Base-by-base conservation (phyloP, 2,888 invertebrate genomes). In the Venusia cambrica region DNA sequence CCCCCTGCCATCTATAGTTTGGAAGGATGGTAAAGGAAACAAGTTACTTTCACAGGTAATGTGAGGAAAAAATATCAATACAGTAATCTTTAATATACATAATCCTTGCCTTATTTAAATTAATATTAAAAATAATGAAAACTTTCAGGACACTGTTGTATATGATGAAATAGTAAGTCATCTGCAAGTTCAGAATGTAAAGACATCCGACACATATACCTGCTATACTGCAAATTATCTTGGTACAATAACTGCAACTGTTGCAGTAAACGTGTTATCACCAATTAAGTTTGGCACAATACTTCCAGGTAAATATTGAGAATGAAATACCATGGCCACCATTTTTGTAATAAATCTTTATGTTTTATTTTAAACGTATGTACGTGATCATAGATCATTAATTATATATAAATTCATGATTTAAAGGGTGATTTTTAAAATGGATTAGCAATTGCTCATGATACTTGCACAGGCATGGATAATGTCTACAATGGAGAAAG, bases 261-360 rank as follows among this genome's bases (percentile, higher is more conserved):
- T 39, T 1, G 5, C 39, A 4, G 4, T 39, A 13, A 16, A 11
- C 2, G 39, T 34, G 14, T 4, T 4, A 1, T 27, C 45, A 19
- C 39, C 38, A 3, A 33, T 45, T 17, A 12, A 15, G 12, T 20
- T 43, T 18, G 2, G 8, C 6, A 22, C 5, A 2, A 27, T 38
- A 11, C 28, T 43, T 9, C 9, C 19, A 14, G 39, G 50, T 50
- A 45, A 33, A 19, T 9, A 17, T 6, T n/a, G n/a, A n/a, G n/a
- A n/a, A n/a, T n/a, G n/a, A n/a, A n/a, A n/a, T n/a, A n/a, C n/a
- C n/a, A n/a, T n/a, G n/a, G n/a, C n/a, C n/a, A n/a, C n/a, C n/a
- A n/a, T n/a, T n/a, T n/a, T n/a, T n/a, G n/a, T n/a, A n/a, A n/a
- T n/a, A n/a, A n/a, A n/a, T n/a, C n/a, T n/a, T n/a, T n/a, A n/a